These are phyloP conservation scores for Drosophila borealis DNA, from an alignment of 2,888 invertebrate genomes.

Conservation along the genomic window DNA sequence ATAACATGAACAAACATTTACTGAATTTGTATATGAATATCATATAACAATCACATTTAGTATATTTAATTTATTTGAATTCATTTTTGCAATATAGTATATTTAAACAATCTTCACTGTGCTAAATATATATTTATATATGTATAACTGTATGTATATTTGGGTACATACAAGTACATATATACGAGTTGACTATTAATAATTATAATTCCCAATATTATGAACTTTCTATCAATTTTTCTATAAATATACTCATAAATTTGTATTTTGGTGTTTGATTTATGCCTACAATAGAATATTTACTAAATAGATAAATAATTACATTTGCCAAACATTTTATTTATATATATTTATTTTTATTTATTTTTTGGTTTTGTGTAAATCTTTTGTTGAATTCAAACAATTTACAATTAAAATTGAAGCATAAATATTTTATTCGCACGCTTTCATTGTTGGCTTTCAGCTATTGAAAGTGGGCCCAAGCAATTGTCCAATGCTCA, in stretches of 20 bases:
- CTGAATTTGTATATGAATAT: conserved; percentile 79
- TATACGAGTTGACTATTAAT: conserved; percentile 23
- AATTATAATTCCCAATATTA: conserved; percentile 54
- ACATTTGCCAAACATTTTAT: conserved; percentile 4
- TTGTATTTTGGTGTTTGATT: conserved; percentile 72
- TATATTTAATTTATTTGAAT: conserved; percentile 45
- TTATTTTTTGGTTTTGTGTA: background rate
- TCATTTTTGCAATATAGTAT: conserved; percentile 41
- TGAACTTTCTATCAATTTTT: conserved; percentile 56
- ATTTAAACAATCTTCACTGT: conserved; percentile 60
- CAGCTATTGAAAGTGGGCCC: conserved; percentile 9
- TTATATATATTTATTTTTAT: background rate
- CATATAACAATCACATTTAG: conserved; percentile 77
- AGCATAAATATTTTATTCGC: conserved; percentile 20
- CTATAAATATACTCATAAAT: conserved; percentile 43
- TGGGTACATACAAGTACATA: conserved; percentile 32
- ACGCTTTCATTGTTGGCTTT: conserved; percentile 10
- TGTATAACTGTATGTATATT: conserved; percentile 31
- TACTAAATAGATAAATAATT: conserved; percentile 48
- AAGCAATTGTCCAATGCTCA: conserved; percentile 13
- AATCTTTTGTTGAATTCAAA: conserved; percentile 23
- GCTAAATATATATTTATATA: conserved; percentile 52
- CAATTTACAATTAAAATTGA: conserved; percentile 19
- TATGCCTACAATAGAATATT: conserved; percentile 57
- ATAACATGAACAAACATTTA: conserved; percentile 80